Percentiles rank a stretch among this genome's conserved stretches.
Conservation (phyloP, 2,113 vertebrate genomes). For the Sinocyclocheilus rhinocerous region DNA sequence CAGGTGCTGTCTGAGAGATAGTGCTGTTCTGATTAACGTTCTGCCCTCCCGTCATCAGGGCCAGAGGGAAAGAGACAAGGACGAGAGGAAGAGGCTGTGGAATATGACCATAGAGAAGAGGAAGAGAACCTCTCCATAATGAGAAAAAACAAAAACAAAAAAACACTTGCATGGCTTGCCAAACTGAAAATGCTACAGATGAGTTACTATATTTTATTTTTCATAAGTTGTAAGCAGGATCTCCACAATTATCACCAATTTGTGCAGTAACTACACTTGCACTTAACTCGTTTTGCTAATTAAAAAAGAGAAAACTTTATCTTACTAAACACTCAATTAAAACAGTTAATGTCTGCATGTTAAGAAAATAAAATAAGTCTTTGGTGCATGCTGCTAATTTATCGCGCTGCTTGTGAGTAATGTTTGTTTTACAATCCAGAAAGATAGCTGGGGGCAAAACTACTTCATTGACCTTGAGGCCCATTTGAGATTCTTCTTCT, state of each 20-base stretch:
- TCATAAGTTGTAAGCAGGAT: not conserved
- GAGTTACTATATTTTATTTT: not conserved
- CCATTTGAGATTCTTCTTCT: slow-evolving; percentile 65
- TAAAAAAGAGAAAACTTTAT: not conserved
- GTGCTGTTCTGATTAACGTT: slow-evolving; percentile 71
- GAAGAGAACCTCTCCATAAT: slow-evolving; percentile 48
- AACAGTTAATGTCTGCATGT: slow-evolving; percentile 9
- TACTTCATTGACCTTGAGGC: slow-evolving; percentile 69
- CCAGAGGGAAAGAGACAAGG: slow-evolving; percentile 65
- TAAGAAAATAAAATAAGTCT: slow-evolving; percentile 11
- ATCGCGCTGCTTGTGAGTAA: not conserved
- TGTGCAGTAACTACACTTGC: not conserved
- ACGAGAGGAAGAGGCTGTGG: slow-evolving; percentile 48
- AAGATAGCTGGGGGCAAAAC: slow-evolving; percentile 50
- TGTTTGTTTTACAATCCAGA: slow-evolving; percentile 27
- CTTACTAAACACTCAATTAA: slow-evolving; percentile 3
- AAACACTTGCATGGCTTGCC: slow-evolving; percentile 41
- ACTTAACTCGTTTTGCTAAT: not conserved
- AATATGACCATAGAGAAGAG: slow-evolving; percentile 59
- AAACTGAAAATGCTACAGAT: not conserved
- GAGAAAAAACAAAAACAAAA: not conserved
- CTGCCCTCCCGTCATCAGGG: slow-evolving; percentile 69
- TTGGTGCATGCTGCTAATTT: slow-evolving; percentile 36
- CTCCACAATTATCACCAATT: not conserved
- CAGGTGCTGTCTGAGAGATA: slow-evolving; percentile 73